These are phyloP conservation scores for Halichoerus grypus DNA, from an alignment of 2,113 vertebrate genomes.

Conservation along the genomic window DNA sequence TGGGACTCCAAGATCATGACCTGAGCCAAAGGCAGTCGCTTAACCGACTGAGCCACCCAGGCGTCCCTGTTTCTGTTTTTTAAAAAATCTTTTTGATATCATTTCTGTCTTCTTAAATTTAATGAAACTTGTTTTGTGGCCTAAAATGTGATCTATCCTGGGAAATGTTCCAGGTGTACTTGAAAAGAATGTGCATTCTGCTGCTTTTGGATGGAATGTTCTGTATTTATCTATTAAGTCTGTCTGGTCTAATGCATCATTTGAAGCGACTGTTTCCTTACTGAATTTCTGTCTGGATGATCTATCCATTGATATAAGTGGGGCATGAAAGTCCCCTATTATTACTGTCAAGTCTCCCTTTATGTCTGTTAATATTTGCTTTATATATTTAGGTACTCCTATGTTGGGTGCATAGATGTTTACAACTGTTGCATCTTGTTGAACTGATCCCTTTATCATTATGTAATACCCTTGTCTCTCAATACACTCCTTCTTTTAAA, in stretches of 20 bases:
- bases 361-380: background rate
- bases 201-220: background rate
- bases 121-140: background rate
- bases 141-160: background rate
- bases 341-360: background rate
- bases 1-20: too few relatives aligned
- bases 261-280: background rate
- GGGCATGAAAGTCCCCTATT: background rate
- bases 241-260: background rate
- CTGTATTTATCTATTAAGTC: background rate
- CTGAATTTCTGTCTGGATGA: background rate
- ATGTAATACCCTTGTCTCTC: background rate
- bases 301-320: background rate
- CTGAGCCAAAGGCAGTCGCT: too few relatives aligned
- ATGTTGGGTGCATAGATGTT: background rate
- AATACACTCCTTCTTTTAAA: background rate
- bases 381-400: background rate
- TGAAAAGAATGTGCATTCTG: background rate
- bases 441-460: background rate
- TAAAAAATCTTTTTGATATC: background rate
- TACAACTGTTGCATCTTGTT: background rate
- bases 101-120: background rate
- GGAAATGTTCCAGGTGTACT: background rate
- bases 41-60: too few relatives aligned
- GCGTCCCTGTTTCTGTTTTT: background rate